These are phyloP conservation scores for Stenodera caucasica DNA, from an alignment of 2,888 invertebrate genomes.

Conservation along the genomic window DNA sequence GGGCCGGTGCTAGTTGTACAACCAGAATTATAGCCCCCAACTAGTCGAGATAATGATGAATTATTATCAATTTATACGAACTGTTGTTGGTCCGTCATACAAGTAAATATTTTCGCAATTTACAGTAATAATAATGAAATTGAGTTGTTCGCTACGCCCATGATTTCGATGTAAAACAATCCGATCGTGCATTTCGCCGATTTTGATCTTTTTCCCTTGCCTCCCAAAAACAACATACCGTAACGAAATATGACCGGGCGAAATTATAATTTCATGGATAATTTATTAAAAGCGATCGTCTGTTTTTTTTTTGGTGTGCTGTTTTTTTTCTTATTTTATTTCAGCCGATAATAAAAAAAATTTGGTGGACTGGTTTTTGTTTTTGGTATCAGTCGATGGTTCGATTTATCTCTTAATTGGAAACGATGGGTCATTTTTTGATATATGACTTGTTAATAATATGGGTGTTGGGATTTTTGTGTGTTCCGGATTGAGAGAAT, in stretches of 20 bases:
- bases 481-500: neutral
- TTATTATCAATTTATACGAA: too few species aligned
- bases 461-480: constrained; percentile 20
- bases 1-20: neutral
- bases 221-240: neutral
- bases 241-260: constrained; percentile 5
- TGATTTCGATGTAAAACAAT: constrained; percentile 11
- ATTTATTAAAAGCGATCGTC: constrained; percentile 14
- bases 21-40: neutral
- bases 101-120: too few species aligned
- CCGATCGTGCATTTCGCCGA: constrained; percentile 13
- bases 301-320: too few species aligned
- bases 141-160: constrained; percentile 13
- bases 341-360: constrained; percentile 12
- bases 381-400: neutral
- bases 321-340: constrained; percentile 6
- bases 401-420: constrained; percentile 33
- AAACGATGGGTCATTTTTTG: constrained; percentile 25
- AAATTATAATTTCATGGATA: constrained; percentile 19
- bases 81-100: too few species aligned
- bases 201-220: constrained; percentile 13
- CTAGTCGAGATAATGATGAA: too few species aligned
- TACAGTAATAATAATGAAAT: constrained; percentile 3
- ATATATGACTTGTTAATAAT: constrained; percentile 32
- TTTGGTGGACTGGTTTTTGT: constrained; percentile 5